phyloP scores from a whole-genome alignment of 2,797 vertebrate species.

The Melanotaenia maccullochi region DNA sequence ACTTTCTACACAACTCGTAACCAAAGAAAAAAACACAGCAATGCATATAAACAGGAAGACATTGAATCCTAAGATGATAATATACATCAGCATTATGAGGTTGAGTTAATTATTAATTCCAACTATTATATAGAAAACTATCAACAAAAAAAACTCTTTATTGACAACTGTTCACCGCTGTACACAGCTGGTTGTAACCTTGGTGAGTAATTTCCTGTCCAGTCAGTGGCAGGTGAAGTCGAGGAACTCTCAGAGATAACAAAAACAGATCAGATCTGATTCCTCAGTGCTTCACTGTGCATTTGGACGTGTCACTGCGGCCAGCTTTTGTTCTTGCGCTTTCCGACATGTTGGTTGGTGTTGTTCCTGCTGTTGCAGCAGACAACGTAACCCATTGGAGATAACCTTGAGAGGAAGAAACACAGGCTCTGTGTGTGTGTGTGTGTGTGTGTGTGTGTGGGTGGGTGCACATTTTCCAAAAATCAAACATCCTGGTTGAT shows the following conservation, averaged over 20 bases:
- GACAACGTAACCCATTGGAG: constrained; percentile 7
- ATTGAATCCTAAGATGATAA: not conserved
- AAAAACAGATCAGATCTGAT: constrained; percentile 18
- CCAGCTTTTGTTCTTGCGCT: constrained; percentile 15
- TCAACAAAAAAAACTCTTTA: not conserved
- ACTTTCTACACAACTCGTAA: not conserved
- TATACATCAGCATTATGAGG: not conserved
- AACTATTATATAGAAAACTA: not conserved
- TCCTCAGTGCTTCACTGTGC: not conserved
- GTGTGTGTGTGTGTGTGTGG: not conserved
- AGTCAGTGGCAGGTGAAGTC: constrained; percentile 13
- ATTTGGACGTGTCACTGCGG: constrained; percentile 22
- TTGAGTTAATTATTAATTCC: not conserved
- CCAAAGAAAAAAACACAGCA: not conserved
- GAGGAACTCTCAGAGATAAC: constrained; percentile 22
- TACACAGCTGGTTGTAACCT: not conserved
- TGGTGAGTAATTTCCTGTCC: constrained; percentile 33
- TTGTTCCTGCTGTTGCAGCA: constrained; percentile 5
- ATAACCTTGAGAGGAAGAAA: constrained; percentile 20
- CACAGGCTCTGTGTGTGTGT: not conserved
- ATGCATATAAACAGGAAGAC: not conserved
- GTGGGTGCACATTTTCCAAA: not conserved
- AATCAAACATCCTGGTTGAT: constrained; percentile 21
- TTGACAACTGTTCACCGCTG: not conserved
- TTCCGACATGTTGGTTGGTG: constrained; percentile 23